Evolutionary conservation across 1,140 invertebrate genomes (phyloP).

Genomic region (Cydia strobilella): DNA sequence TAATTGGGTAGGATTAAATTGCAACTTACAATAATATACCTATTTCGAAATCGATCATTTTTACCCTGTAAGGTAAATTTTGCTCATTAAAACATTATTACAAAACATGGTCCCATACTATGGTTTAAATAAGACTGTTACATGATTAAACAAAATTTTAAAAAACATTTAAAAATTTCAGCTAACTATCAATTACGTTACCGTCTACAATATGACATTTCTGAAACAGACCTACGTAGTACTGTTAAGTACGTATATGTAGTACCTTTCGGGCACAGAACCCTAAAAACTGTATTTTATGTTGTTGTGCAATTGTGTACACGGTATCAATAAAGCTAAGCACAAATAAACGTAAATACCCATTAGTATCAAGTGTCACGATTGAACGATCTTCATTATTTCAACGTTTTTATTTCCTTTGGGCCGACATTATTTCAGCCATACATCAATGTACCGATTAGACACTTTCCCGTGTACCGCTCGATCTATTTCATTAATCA

Average conservation of each 20-base stretch:
- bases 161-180: too few species aligned
- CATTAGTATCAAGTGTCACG: slow-evolving; percentile 24
- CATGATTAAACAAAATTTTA: too few species aligned
- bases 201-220: too few species aligned
- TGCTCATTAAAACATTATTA: too few species aligned
- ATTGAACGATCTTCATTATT: slow-evolving; percentile 23
- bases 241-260: neutral
- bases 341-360: slow-evolving; percentile 4
- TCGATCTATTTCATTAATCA: slow-evolving; percentile 70
- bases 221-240: too few species aligned
- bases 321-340: neutral
- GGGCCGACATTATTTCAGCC: slow-evolving; percentile 50
- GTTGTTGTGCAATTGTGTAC: neutral
- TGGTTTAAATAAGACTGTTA: too few species aligned
- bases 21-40: neutral
- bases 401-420: slow-evolving; percentile 32
- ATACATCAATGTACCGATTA: slow-evolving; percentile 69
- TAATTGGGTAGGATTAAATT: neutral
- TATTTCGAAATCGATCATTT: too few species aligned
- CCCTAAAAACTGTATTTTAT: neutral
- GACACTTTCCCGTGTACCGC: slow-evolving; percentile 57
- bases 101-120: too few species aligned
- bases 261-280: neutral
- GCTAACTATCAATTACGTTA: too few species aligned
- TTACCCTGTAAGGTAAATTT: too few species aligned